Evolutionary conservation across 1,140 invertebrate genomes (phyloP).

Genomic region (Hermetia illucens): DNA sequence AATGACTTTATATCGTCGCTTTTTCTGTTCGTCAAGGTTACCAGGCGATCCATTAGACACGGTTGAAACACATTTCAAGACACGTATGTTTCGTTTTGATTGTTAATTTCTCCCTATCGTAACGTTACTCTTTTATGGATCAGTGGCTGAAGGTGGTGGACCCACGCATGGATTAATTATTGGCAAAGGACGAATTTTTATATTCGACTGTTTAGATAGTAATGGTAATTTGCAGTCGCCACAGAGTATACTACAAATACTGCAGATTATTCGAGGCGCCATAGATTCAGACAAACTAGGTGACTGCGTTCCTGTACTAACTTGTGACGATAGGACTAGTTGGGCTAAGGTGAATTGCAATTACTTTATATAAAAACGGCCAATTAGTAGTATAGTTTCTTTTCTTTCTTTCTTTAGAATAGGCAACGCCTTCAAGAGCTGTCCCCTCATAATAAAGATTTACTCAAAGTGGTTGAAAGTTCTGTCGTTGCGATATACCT

Average conservation of each 20-base stretch:
- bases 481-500: slow-evolving; percentile 43
- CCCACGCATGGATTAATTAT: slow-evolving; percentile 34
- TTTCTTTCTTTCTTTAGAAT: slow-evolving; percentile 15
- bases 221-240: slow-evolving; percentile 24
- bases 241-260: slow-evolving; percentile 31
- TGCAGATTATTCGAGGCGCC: slow-evolving; percentile 39
- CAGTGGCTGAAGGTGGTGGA: slow-evolving; percentile 17
- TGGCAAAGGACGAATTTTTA: slow-evolving; percentile 38
- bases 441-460: slow-evolving; percentile 41
- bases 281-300: slow-evolving; percentile 27
- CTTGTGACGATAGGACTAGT: slow-evolving; percentile 42
- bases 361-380: too few species aligned
- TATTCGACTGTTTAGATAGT: slow-evolving; percentile 21
- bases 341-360: slow-evolving; percentile 42
- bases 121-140: too few species aligned
- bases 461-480: slow-evolving; percentile 46
- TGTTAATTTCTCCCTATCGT: neutral
- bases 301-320: slow-evolving; percentile 44
- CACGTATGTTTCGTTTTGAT: slow-evolving; percentile 14
- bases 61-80: slow-evolving; percentile 26
- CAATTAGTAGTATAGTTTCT: neutral
- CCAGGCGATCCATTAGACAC: slow-evolving; percentile 48
- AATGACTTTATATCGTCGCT: slow-evolving; percentile 42
- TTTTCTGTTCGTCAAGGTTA: slow-evolving; percentile 51
- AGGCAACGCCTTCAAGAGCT: slow-evolving; percentile 35